A percentile compares a stretch with the other conserved stretches of the same genome.
phyloP scores from a whole-genome alignment of 2,113 vertebrate species.

The Pseudopodoces humilis region DNA sequence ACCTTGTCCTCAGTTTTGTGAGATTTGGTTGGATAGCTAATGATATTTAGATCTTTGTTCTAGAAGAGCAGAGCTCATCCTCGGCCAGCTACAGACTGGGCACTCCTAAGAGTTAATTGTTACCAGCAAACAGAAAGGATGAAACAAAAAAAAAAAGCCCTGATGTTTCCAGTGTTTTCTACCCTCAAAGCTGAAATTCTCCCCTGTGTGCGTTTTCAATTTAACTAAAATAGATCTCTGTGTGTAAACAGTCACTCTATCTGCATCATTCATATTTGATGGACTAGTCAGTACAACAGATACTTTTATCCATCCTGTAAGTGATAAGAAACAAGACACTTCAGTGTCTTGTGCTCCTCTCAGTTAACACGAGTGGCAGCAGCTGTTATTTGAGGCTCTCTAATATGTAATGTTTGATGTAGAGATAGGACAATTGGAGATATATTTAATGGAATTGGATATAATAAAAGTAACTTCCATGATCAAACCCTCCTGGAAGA shows the following conservation, averaged over 20 bases:
- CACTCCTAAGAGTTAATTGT: background rate
- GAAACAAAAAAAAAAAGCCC: background rate
- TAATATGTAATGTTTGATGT: background rate
- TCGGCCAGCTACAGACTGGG: background rate
- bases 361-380: constrained; percentile 66
- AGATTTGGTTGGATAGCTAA: background rate
- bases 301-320: constrained; percentile 55
- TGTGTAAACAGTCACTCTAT: constrained; percentile 75
- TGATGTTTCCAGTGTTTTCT: background rate
- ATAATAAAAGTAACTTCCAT: background rate
- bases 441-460: background rate
- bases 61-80: background rate
- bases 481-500: background rate
- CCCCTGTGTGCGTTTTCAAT: constrained; percentile 55
- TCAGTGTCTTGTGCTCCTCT: constrained; percentile 64
- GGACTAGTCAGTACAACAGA: constrained; percentile 79
- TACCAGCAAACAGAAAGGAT: background rate
- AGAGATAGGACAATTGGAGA: constrained; percentile 30
- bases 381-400: constrained; percentile 56
- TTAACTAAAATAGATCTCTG: constrained; percentile 75
- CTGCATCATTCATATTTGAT: constrained; percentile 85
- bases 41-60: background rate
- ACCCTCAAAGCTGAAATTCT: constrained; percentile 23
- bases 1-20: background rate
- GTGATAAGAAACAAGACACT: constrained; percentile 75